These are phyloP conservation scores for Hirtodrosophila duncani DNA, from an alignment of 2,888 invertebrate species.

Conservation along the genomic window DNA sequence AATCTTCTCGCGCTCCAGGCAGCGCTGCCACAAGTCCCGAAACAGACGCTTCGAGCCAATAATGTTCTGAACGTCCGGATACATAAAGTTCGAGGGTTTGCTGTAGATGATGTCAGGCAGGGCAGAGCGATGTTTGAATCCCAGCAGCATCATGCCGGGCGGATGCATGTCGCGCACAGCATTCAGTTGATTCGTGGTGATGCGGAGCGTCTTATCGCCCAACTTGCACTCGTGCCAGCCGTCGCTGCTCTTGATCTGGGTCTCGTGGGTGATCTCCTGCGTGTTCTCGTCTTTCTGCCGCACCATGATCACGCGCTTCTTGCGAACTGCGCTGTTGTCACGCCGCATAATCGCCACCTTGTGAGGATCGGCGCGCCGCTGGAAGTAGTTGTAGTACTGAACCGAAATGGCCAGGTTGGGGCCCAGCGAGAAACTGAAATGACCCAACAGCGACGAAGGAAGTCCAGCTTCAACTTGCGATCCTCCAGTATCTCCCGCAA, in stretches of 20 bases:
- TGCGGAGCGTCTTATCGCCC: conserved; percentile 74
- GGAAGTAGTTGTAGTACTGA: conserved; percentile 80
- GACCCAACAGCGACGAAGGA: conserved; percentile 82
- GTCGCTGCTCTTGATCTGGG: conserved; percentile 62
- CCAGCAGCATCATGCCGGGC: conserved; percentile 81
- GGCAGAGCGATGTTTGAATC: conserved; percentile 81
- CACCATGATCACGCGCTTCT: conserved; percentile 67
- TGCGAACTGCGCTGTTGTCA: conserved; percentile 80
- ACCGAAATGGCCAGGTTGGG: conserved; percentile 81
- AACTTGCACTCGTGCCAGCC: conserved; percentile 65
- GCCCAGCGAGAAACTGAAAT: conserved; percentile 81
- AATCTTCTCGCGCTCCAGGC: conserved; percentile 81
- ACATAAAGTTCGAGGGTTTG: conserved; percentile 84
- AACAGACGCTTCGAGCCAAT: conserved; percentile 84
- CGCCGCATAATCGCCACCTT: conserved; percentile 79
- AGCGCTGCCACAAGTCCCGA: conserved; percentile 83
- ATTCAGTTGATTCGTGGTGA: conserved; percentile 80
- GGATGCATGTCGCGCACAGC: conserved; percentile 80
- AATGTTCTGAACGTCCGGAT: conserved; percentile 83
- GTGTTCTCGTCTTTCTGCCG: conserved; percentile 77
- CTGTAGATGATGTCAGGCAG: conserved; percentile 73
- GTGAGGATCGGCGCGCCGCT: conserved; percentile 76
- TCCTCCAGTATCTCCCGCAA: conserved; percentile 73
- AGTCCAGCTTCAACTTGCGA: conserved; percentile 82
- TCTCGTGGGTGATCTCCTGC: conserved; percentile 53